Conservation (phyloP, 2,888 invertebrate genomes). For the Apotomis betuletana region DNA sequence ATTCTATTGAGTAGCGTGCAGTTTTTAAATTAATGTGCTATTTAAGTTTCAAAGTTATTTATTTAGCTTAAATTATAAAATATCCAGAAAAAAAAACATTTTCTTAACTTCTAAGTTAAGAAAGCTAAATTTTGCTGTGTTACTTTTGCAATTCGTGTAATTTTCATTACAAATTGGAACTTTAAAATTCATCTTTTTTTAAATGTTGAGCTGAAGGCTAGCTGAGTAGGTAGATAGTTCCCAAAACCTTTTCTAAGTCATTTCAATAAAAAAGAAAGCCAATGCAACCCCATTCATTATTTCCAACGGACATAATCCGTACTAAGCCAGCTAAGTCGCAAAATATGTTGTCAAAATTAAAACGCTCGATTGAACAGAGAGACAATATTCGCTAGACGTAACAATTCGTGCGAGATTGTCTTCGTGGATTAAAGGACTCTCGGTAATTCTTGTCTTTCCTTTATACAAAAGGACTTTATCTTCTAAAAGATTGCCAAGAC, state of each 20-base stretch:
- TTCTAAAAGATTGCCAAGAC: background rate
- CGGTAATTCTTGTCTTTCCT: slow-evolving; percentile 66
- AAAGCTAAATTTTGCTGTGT: no score
- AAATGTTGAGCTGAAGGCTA: no score
- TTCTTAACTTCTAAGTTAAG: no score
- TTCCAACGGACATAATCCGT: background rate
- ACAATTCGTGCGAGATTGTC: slow-evolving; percentile 69
- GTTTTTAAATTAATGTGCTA: background rate
- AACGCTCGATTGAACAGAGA: slow-evolving; percentile 53
- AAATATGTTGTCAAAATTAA: slow-evolving; percentile 45
- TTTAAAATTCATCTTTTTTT: no score
- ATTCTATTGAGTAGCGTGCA: background rate
- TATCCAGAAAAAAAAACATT: no score
- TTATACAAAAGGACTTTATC: slow-evolving; percentile 29
- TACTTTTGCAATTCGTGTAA: no score
- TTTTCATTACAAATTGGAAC: no score
- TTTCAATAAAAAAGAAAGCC: background rate
- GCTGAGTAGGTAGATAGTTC: no score
- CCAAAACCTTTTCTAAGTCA: no score
- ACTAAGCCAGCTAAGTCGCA: slow-evolving; percentile 23
- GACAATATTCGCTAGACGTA: slow-evolving; percentile 54
- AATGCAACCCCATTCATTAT: background rate
- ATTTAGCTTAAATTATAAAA: no score
- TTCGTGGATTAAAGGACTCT: slow-evolving; percentile 65
- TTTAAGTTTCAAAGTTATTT: no score